Conservation (phyloP, 2,113 vertebrate species). For the Pardalotus punctatus region DNA sequence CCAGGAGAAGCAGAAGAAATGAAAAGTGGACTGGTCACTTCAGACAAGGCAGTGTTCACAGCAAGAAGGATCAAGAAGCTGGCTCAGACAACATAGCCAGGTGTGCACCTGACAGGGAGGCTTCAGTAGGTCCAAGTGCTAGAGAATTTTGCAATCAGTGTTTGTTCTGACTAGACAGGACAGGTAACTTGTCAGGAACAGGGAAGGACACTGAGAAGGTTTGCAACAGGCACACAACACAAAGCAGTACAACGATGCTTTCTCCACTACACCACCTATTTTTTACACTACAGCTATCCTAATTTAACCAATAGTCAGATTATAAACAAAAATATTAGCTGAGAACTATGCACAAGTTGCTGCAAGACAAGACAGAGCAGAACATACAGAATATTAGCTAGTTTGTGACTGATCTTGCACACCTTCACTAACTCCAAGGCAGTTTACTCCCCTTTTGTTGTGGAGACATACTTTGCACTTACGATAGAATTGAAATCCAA, state of each 20-base stretch:
- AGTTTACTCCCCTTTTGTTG: background rate
- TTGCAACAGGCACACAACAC: constrained; percentile 21
- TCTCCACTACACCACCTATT: background rate
- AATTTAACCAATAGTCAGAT: constrained; percentile 42
- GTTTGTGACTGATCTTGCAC: background rate
- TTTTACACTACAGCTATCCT: constrained; percentile 31
- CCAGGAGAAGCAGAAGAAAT: background rate
- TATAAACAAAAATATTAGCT: constrained; percentile 21
- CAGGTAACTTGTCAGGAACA: background rate
- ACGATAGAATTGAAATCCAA: background rate
- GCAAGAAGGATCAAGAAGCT: background rate
- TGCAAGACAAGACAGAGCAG: background rate
- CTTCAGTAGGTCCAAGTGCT: background rate
- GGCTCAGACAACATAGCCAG: background rate
- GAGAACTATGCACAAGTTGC: background rate
- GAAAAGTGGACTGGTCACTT: background rate
- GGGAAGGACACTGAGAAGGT: background rate
- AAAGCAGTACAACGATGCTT: background rate
- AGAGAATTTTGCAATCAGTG: background rate
- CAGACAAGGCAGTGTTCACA: background rate
- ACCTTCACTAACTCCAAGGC: background rate
- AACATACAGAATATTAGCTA: background rate
- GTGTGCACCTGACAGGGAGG: background rate
- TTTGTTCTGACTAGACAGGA: background rate
- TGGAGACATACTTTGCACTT: background rate